Evolutionary conservation across 1,140 invertebrate genomes (phyloP).

Genomic region (Paralvinella palmiformis): DNA sequence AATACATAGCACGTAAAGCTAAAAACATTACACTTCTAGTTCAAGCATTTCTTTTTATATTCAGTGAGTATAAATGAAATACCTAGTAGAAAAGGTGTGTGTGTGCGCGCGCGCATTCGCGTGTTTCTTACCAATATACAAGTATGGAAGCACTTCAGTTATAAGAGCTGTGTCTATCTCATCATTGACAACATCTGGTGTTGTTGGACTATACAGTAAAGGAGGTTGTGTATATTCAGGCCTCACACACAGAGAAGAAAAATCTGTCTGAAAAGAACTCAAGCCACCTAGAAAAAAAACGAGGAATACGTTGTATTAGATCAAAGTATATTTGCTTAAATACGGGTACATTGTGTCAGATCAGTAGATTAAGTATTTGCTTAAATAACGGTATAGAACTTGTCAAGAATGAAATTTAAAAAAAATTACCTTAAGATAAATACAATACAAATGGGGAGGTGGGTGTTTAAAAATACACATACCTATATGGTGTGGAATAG

Average conservation of each 20-base stretch:
- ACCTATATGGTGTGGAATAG: too few relatives aligned
- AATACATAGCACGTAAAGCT: background rate
- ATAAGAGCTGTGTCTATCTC: slow-evolving; percentile 72
- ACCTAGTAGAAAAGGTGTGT: background rate
- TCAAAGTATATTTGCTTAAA: too few relatives aligned
- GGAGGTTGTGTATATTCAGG: slow-evolving; percentile 27
- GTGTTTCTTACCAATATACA: slow-evolving; percentile 62
- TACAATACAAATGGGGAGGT: too few relatives aligned
- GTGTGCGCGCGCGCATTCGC: background rate
- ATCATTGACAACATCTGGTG: slow-evolving; percentile 32
- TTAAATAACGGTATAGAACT: too few relatives aligned
- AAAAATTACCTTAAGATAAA: too few relatives aligned
- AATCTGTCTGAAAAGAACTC: slow-evolving; percentile 44
- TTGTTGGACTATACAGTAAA: slow-evolving; percentile 42
- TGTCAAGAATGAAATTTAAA: too few relatives aligned
- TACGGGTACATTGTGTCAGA: too few relatives aligned
- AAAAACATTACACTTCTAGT: background rate
- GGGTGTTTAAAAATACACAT: too few relatives aligned
- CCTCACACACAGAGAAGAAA: slow-evolving; percentile 46
- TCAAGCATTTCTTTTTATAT: background rate
- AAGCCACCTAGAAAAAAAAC: slow-evolving; percentile 48
- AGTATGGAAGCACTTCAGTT: slow-evolving; percentile 76
- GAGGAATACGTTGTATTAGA: too few relatives aligned
- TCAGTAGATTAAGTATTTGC: too few relatives aligned
- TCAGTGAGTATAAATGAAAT: background rate